Percentiles rank a stretch among this genome's conserved stretches.
Evolutionary conservation across 2,113 vertebrate genomes (phyloP).

Genomic region (Okapia johnstoni): DNA sequence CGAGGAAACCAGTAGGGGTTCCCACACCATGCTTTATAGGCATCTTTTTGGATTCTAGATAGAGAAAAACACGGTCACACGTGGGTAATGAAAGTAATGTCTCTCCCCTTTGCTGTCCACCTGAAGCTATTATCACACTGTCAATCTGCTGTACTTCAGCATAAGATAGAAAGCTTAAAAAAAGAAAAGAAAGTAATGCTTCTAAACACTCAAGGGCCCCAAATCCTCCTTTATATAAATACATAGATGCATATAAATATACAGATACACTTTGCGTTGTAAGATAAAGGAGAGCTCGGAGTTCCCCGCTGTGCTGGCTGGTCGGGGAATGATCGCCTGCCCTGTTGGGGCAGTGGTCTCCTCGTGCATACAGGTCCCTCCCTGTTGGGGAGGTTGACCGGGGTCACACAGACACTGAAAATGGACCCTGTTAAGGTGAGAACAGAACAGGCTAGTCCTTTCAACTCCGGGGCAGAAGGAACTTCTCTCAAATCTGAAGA

Average conservation of each 20-base stretch:
- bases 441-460: neutral
- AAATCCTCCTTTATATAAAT: neutral
- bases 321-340: fast-evolving
- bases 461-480: neutral
- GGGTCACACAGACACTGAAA: neutral
- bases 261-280: neutral
- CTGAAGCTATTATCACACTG: neutral
- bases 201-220: neutral
- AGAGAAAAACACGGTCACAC: neutral
- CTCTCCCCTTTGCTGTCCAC: neutral
- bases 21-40: neutral
- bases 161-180: neutral
- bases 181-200: neutral
- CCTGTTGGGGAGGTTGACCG: neutral
- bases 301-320: neutral
- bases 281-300: neutral
- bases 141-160: neutral
- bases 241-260: neutral
- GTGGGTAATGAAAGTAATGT: neutral
- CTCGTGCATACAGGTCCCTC: neutral
- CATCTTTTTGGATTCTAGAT: neutral
- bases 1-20: neutral
- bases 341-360: neutral
- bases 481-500: neutral
- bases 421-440: neutral